Evolutionary conservation across 1,140 invertebrate species (phyloP).

Genomic region (Drosophila truncata): DNA sequence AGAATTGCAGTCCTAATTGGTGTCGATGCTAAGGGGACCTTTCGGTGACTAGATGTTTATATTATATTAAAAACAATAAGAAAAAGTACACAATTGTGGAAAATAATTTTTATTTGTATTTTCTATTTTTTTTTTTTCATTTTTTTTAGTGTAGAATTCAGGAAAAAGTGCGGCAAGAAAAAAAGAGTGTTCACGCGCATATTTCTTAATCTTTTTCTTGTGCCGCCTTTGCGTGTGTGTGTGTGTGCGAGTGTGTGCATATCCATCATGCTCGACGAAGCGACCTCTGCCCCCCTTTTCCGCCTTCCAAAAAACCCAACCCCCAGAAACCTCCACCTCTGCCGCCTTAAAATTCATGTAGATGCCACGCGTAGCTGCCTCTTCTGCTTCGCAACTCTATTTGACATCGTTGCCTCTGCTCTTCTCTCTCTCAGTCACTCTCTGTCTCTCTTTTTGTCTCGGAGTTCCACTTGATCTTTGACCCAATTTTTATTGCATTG

Average conservation of each 20-base stretch:
- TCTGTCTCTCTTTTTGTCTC: conserved; percentile 30
- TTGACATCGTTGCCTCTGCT: conserved; percentile 60
- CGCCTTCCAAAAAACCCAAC: conserved; percentile 1
- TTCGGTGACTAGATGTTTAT: too few relatives aligned
- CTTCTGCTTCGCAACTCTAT: conserved; percentile 68
- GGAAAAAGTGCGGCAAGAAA: conserved; percentile 11
- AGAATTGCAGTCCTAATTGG: too few relatives aligned
- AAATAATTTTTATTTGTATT: too few relatives aligned
- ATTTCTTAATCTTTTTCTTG: conserved; percentile 81
- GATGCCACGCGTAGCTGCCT: conserved; percentile 77
- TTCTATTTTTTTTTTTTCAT: too few relatives aligned
- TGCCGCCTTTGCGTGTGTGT: conserved; percentile 25
- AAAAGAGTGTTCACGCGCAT: conserved; percentile 56
- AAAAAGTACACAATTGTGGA: too few relatives aligned
- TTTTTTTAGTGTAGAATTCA: conserved; percentile 8
- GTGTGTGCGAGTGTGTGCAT: conserved; percentile 56
- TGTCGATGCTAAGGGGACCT: too few relatives aligned
- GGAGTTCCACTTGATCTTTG: conserved; percentile 84
- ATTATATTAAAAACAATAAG: too few relatives aligned
- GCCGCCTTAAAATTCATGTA: conserved; percentile 53
- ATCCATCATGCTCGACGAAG: conserved; percentile 73
- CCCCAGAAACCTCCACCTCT: conserved; percentile 1
- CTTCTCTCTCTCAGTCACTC: conserved; percentile 14
- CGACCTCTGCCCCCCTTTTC: conserved; percentile 61
- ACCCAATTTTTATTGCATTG: conserved; percentile 83